A percentile compares a stretch with the other conserved stretches of the same genome.
Conservation (phyloP, 1,140 invertebrate genomes). For the Atta texana region DNA sequence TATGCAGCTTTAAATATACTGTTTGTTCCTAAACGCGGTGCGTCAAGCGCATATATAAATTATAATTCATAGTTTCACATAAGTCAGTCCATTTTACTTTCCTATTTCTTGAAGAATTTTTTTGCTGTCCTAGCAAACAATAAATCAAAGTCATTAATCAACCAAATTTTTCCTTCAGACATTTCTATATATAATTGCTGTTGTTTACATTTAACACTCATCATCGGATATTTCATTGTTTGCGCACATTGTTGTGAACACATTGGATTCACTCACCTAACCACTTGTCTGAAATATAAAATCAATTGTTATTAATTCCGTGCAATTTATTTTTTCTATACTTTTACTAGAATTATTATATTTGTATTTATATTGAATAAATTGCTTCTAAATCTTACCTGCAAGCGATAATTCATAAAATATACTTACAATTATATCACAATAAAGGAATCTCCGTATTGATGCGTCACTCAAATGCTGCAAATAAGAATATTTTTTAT, state of each 20-base stretch:
- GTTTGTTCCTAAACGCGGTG: conserved; percentile 76
- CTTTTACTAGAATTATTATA: too few species aligned
- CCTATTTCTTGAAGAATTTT: conserved; percentile 67
- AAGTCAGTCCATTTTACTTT: conserved; percentile 67
- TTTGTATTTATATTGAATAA: conserved; percentile 1
- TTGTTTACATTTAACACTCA: conserved; percentile 71
- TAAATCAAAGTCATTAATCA: conserved; percentile 75
- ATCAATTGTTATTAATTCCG: background rate
- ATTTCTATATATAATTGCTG: conserved; percentile 64
- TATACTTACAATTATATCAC: conserved; percentile 86
- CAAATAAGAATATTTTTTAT: conserved; percentile 67
- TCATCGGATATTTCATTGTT: conserved; percentile 70
- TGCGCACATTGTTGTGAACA: conserved; percentile 79
- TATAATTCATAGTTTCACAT: conserved; percentile 74
- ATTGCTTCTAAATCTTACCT: background rate
- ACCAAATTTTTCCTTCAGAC: conserved; percentile 63
- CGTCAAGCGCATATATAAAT: conserved; percentile 75
- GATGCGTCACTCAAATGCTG: conserved; percentile 87
- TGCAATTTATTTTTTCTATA: background rate
- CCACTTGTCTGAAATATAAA: conserved; percentile 81
- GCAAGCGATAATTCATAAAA: background rate
- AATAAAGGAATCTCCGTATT: conserved; percentile 84
- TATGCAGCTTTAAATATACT: conserved; percentile 74
- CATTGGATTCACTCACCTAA: conserved; percentile 83
- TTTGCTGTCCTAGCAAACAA: conserved; percentile 77